Evolutionary conservation across 2,888 invertebrate genomes (phyloP).

Genomic region (Rhorus exstirpatorius): DNA sequence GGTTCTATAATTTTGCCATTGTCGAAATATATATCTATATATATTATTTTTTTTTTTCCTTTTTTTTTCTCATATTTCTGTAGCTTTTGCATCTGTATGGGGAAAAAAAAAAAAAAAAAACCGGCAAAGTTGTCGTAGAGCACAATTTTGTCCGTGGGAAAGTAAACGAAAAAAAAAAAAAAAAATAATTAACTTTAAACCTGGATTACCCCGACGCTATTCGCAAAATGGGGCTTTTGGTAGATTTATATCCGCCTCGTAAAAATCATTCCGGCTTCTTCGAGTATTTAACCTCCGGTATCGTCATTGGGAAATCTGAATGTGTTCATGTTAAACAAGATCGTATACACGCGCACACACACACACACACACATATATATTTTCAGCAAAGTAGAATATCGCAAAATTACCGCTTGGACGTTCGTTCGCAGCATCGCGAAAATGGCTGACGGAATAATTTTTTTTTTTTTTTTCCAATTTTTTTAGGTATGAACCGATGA

Average conservation of each 20-base stretch:
- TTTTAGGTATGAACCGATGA: slow-evolving; percentile 32
- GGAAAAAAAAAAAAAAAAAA: slow-evolving; percentile 42
- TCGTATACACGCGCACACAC: neutral
- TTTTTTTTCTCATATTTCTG: slow-evolving; percentile 72
- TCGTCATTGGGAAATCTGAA: slow-evolving; percentile 25
- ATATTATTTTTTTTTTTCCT: slow-evolving; percentile 74
- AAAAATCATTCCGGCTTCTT: slow-evolving; percentile 38
- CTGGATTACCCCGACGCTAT: slow-evolving; percentile 41
- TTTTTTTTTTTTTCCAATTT: too few species aligned
- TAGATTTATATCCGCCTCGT: slow-evolving; percentile 38
- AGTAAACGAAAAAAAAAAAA: slow-evolving; percentile 24
- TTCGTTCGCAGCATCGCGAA: slow-evolving; percentile 16
- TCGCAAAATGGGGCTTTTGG: slow-evolving; percentile 36
- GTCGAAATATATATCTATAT: neutral
- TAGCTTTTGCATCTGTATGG: slow-evolving; percentile 75
- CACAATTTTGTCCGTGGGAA: slow-evolving; percentile 21
- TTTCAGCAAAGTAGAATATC: slow-evolving; percentile 31
- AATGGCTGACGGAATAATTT: neutral
- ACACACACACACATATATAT: slow-evolving; percentile 7
- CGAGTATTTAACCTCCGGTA: slow-evolving; percentile 23
- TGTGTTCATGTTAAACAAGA: slow-evolving; percentile 3
- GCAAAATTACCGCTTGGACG: neutral
- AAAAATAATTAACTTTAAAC: slow-evolving; percentile 24
- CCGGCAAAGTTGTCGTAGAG: slow-evolving; percentile 34
- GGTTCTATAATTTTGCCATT: slow-evolving; percentile 56